Evolutionary conservation across 2,113 vertebrate species (phyloP), one percentile per base, ranked within the genome.

Genomic region (Hippopotamus amphibius): DNA sequence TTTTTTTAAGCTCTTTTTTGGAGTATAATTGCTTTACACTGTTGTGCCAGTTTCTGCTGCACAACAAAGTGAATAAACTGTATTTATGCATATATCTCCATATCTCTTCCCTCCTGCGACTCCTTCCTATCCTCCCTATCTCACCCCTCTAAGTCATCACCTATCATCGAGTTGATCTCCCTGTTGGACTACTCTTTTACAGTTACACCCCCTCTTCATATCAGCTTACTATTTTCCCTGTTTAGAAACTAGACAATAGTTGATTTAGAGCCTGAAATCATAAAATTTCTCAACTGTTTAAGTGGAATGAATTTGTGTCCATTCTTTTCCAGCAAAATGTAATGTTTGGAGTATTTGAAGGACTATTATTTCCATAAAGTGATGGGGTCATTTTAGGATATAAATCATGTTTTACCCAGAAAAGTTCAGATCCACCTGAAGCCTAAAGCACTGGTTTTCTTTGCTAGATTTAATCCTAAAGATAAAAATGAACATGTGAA

Each of bases 191-290:
- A 17, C 26, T 53, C 69, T 59, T 71, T 63, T 24, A 71, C 90
- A 65, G 28, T 24, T 7, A 19, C 0, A 69, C 1, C 0, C 22
- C 4, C 1, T 55, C 3, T 37, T 37, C 16, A 37, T 72, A 26
- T 24, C 16, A 80, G 19, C 19, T 90, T 86, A 14, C 19, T 55
- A n/a, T 30, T 15, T 76, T 66, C 28, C 4, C 7, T 50, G 5
- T 21, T 59, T 33, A 61, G n/a, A 76, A 81, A 66, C 13, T 46
- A 63, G n/a, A 55, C 7, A 74, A 19, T 30, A 57, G 22, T 43
- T 84, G n/a, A 68, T 37, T 79, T 71, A 71, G 12, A 90, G 13
- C 2, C 61, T 71, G 24, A 69, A 61, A 28, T 77, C 17, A 3
- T 33, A 53, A 79, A 69, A 61, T 24, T 28, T 68, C 61, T 77